Evolutionary conservation across 2,888 invertebrate genomes (phyloP).

Genomic region (Craniophora ligustri): DNA sequence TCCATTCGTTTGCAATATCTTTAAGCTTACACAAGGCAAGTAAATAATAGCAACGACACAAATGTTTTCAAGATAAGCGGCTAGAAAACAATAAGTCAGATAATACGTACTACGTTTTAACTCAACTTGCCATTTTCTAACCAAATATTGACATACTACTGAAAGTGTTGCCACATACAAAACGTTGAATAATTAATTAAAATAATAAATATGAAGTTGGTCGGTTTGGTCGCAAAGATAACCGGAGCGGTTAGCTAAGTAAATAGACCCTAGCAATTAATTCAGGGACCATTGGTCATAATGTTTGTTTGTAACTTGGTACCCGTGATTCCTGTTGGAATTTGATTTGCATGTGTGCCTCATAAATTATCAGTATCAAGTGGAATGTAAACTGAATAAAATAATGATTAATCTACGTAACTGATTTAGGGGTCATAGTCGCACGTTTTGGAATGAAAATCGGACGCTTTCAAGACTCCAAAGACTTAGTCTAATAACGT

Average conservation of each 20-base stretch:
- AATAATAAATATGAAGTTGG: conserved; percentile 72
- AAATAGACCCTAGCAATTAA: conserved; percentile 85
- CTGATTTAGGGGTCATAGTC: conserved; percentile 19
- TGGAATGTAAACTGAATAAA: conserved; percentile 23
- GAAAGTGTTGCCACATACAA: conserved; percentile 38
- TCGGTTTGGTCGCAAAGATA: conserved; percentile 83
- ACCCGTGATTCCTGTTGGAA: conserved; percentile 58
- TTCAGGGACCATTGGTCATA: conserved; percentile 86
- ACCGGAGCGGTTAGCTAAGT: conserved; percentile 80
- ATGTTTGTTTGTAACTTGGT: conserved; percentile 82
- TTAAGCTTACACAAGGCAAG: not conserved
- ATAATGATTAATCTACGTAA: conserved; percentile 27
- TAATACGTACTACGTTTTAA: not conserved
- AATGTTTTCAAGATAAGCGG: not conserved
- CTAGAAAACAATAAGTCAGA: not conserved
- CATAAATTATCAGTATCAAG: conserved; percentile 43
- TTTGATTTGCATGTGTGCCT: conserved; percentile 50
- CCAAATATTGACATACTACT: conserved; percentile 33
- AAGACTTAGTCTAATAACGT: no score
- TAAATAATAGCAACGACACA: no score
- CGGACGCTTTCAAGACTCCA: no score
- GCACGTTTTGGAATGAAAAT: no score
- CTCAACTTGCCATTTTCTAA: conserved; percentile 4
- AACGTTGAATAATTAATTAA: conserved; percentile 65
- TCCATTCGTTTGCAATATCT: conserved; percentile 2